Base-by-base conservation (phyloP, 2,888 invertebrate species). In the Lasioglossum zephyrum region DNA sequence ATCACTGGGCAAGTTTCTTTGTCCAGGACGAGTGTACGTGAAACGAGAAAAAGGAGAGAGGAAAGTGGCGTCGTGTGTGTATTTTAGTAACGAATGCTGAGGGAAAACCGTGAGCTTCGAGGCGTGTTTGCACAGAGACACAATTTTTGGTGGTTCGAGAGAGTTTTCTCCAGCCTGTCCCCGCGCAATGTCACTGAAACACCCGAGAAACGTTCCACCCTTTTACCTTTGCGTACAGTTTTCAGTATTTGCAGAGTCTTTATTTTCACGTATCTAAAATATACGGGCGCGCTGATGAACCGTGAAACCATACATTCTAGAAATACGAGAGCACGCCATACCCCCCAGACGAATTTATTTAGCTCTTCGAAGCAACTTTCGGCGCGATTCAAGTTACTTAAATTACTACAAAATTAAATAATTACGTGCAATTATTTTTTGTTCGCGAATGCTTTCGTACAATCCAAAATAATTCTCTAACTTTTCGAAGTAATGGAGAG, bases 31-130 rank as follows among this genome's bases (percentile, higher is more conserved):
- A 63, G 66, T 60, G 75, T 78, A 72, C 84, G 81, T 60, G 80
- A 84, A 84, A 86, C 70, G 79, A 87, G 88, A 90, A 85, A 89
- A 90, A 86, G 76, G 85, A 89, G 86, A 86, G 77, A 76, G 88
- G 82, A 90, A 89, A 84, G 81, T 85, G 83, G 79, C 79, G 84
- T 70, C 84, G 85, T 78, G 90, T 90, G 86, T 90, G 86, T 90
- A 90, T 90, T 90, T 90, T 85, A 80, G 90, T 90, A 90, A 86
- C 88, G 86, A 88, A 87, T 81, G 77, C 78, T 69, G 74, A 87
- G 82, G 87, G 87, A 83, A 86, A 84, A 88, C 77, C 77, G 60
- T 16, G 73, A 53, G 78, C 78, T 47, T 73, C 69, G 78, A 36
- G 66, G 53, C 39, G 78, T 44, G 26, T 44, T 53, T 66, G 77